Percentiles rank a stretch among this genome's conserved stretches.
Conservation (phyloP, 1,140 invertebrate species). For the Ceratina japonica region DNA sequence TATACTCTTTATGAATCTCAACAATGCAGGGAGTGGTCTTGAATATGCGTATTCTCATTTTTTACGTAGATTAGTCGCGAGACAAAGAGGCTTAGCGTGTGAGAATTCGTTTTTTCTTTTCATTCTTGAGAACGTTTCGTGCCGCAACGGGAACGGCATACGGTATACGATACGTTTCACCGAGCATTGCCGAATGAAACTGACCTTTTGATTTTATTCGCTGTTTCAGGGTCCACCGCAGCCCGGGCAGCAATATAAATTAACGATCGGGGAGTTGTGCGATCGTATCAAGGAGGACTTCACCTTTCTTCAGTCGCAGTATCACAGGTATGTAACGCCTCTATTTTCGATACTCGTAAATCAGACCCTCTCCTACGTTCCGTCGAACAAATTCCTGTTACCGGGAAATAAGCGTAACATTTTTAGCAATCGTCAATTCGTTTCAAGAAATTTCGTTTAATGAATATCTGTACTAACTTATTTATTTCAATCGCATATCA, state of each 20-base stretch:
- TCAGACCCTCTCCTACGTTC: neutral
- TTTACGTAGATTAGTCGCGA: neutral
- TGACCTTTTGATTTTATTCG: conserved; percentile 61
- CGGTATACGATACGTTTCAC: too few species aligned
- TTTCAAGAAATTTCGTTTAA: too few species aligned
- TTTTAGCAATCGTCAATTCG: neutral
- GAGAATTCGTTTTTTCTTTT: conserved; percentile 20
- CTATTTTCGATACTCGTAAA: conserved; percentile 17
- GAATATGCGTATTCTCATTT: neutral
- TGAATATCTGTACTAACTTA: too few species aligned
- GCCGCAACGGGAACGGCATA: neutral
- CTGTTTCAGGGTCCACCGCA: conserved; percentile 89
- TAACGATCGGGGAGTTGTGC: conserved; percentile 94
- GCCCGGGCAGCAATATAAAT: conserved; percentile 93
- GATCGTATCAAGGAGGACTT: conserved; percentile 95
- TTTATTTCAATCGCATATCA: too few species aligned
- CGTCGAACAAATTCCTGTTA: too few species aligned
- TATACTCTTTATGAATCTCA: neutral
- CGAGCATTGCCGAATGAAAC: neutral
- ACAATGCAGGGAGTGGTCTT: neutral
- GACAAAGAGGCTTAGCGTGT: neutral
- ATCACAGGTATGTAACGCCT: conserved; percentile 86
- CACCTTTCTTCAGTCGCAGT: conserved; percentile 91
- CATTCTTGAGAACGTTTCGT: conserved; percentile 4
- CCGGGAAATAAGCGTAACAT: neutral